A percentile compares a stretch with the other conserved stretches of the same genome.
These are phyloP conservation scores for Rutpela maculata DNA, from an alignment of 2,888 invertebrate species.

Conservation along the genomic window DNA sequence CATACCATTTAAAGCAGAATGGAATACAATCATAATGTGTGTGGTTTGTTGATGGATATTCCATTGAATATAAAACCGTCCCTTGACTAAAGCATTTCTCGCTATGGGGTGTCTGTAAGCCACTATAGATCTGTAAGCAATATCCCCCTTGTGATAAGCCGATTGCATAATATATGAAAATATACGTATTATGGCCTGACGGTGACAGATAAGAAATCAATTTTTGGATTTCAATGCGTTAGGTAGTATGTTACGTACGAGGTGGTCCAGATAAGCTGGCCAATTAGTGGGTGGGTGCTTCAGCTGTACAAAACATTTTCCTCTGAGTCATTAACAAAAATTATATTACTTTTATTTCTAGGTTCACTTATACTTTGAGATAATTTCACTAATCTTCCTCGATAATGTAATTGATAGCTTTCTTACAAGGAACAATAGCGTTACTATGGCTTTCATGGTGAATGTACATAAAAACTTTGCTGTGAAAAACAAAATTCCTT, in stretches of 20 bases:
- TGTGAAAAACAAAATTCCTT: no score
- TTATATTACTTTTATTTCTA: no score
- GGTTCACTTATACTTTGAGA: no score
- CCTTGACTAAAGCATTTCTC: slow-evolving; percentile 12
- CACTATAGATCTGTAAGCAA: slow-evolving; percentile 29
- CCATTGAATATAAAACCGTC: slow-evolving; percentile 4
- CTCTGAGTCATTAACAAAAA: no score
- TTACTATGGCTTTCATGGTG: no score
- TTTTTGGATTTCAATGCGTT: slow-evolving; percentile 11
- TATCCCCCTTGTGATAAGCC: slow-evolving; percentile 23
- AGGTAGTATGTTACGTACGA: background rate
- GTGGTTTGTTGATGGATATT: slow-evolving; percentile 12
- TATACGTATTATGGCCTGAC: slow-evolving; percentile 29
- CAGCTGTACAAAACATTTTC: no score
- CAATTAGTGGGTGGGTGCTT: no score
- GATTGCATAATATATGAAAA: slow-evolving; percentile 32
- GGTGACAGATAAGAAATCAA: slow-evolving; percentile 24
- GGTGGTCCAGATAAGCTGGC: background rate
- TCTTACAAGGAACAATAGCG: no score
- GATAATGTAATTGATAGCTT: no score
- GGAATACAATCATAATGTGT: slow-evolving; percentile 10
- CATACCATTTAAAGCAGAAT: slow-evolving; percentile 22
- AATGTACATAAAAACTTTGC: no score
- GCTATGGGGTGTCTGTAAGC: slow-evolving; percentile 11
- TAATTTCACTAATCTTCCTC: no score